Conservation (phyloP, 2,797 vertebrate genomes). For the Aeoliscus strigatus region DNA sequence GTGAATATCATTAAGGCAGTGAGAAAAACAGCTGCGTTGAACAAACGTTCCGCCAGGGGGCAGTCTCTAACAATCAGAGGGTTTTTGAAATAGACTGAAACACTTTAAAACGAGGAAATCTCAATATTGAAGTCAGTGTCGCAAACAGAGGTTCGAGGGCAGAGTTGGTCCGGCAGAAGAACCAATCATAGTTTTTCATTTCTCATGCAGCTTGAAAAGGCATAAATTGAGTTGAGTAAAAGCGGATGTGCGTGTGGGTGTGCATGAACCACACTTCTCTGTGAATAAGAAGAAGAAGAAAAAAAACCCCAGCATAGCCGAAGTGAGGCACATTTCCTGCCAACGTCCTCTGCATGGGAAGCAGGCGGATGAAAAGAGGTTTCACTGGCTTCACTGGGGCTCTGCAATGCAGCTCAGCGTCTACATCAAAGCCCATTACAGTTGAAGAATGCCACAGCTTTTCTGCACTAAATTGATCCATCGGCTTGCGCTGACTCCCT, state of each 20-base stretch:
- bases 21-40: neutral
- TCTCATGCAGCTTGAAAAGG: slow-evolving; percentile 5
- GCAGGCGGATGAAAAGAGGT: slow-evolving; percentile 64
- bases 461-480: slow-evolving; percentile 69
- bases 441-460: slow-evolving; percentile 64
- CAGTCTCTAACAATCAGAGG: slow-evolving; percentile 29
- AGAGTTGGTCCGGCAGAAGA: slow-evolving; percentile 8
- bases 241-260: slow-evolving; percentile 11
- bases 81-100: neutral
- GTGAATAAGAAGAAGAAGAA: slow-evolving; percentile 3
- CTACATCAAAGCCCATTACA: slow-evolving; percentile 75
- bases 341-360: slow-evolving; percentile 55
- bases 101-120: slow-evolving; percentile 4
- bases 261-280: slow-evolving; percentile 12
- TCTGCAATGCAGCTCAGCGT: slow-evolving; percentile 66
- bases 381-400: slow-evolving; percentile 48
- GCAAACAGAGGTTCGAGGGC: slow-evolving; percentile 6
- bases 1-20: neutral
- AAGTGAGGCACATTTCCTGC: slow-evolving; percentile 44
- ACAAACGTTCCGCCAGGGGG: slow-evolving; percentile 46
- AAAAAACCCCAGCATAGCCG: slow-evolving; percentile 5
- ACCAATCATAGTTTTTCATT: too few relatives aligned
- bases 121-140: slow-evolving; percentile 1
- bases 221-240: slow-evolving; percentile 2
- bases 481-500: slow-evolving; percentile 54